Base-by-base conservation (phyloP, 1,140 invertebrate genomes). In the Drosophila kohkoa region DNA sequence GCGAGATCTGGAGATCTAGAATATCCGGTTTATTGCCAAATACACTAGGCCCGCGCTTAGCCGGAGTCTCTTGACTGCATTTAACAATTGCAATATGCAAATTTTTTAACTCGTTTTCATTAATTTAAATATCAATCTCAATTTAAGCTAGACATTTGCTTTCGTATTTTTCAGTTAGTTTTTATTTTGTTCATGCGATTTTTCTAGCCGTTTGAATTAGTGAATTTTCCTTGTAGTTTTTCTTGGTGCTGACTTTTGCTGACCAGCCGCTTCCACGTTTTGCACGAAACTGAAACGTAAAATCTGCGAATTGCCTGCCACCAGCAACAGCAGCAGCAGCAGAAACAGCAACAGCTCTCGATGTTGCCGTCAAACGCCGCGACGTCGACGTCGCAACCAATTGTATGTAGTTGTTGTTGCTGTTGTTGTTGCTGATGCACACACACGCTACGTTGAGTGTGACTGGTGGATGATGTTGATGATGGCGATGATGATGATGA, bases 261-360 rank as follows among this genome's bases (percentile, higher is more conserved):
- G 76, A 90, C 88, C 88, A 81, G 67, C 69, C 83, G 79, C 77
- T 82, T 88, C 83, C 82, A 91, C 83, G 88, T 78, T 88, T 85
- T 90, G 69, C 83, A 90, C 81, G 74, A 90, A 85, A 91, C 87
- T 91, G 88, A 90, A 90, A 80, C 65, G 78, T 71, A 80, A 85
- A 91, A 85, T 88, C 80, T 79, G 79, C 76, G 80, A 82, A 88
- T 77, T 51, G 72, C 55, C 76, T 69, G 82, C 73, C 62, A 67
- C 25, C 57, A 74, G 64, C 63, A 20, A 35, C 48, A 8, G 32
- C 32, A 35, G 32, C 35, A 38, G 35, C 8, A 38, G 20, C 20
- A 20, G 20, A 20, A 20, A 20, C 25, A 28, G 52, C 30, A 35
- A 7, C 52, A 76, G 72, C 76, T 63, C 64, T 66, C 62, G 64